These are phyloP conservation scores for Pantherophis guttatus DNA, from an alignment of 2,113 vertebrate genomes.

Conservation along the genomic window DNA sequence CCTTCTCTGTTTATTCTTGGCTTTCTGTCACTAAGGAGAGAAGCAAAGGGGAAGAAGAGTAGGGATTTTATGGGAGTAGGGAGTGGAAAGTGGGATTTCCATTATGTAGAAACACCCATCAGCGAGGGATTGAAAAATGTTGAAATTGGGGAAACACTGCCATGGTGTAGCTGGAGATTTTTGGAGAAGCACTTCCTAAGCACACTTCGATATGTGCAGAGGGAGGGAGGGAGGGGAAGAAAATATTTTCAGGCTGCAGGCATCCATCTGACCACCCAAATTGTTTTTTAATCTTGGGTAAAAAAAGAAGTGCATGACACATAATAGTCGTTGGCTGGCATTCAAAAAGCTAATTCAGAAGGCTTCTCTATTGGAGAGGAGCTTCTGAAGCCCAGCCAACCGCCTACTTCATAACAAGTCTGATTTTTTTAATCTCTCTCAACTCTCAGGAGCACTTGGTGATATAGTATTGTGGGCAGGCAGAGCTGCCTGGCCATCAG, in stretches of 20 bases:
- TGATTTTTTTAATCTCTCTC: neutral
- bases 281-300: neutral
- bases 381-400: neutral
- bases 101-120: neutral
- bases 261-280: neutral
- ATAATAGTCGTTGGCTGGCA: neutral
- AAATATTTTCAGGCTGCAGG: neutral
- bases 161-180: neutral
- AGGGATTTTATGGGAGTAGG: neutral
- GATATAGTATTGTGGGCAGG: neutral
- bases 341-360: neutral
- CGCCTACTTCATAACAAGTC: neutral
- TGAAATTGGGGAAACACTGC: neutral
- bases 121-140: neutral
- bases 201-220: neutral
- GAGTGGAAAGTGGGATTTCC: neutral
- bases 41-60: neutral
- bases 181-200: neutral
- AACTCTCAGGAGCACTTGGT: neutral
- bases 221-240: neutral
- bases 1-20: neutral
- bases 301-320: neutral
- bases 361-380: neutral
- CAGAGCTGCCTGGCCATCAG: neutral
- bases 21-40: neutral